phyloP scores from a whole-genome alignment of 2,113 vertebrate species.

The Hemiscyllium ocellatum region DNA sequence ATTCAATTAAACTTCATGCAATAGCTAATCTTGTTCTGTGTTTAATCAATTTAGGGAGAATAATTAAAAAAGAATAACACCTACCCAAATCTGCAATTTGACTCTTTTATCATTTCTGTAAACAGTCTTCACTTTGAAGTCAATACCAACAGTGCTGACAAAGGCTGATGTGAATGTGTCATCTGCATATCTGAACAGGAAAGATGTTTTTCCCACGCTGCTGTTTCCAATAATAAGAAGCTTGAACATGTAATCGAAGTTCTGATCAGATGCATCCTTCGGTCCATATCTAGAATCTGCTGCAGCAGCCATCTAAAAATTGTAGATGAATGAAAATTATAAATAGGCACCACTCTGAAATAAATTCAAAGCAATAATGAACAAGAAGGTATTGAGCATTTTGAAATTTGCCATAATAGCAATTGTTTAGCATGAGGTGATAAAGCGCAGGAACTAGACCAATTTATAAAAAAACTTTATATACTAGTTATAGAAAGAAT shows the following conservation, averaged over 20 bases:
- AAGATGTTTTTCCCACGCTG: slow-evolving; percentile 94
- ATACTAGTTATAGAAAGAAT: not conserved
- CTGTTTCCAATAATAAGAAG: slow-evolving; percentile 96
- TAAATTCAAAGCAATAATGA: not conserved
- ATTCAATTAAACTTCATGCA: not conserved
- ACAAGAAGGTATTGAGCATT: not conserved
- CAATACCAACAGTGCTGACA: slow-evolving; percentile 94
- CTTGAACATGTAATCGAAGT: slow-evolving; percentile 99
- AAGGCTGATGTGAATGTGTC: slow-evolving; percentile 95
- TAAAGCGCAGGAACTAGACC: not conserved
- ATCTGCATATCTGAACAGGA: slow-evolving; percentile 91
- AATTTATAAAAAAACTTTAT: not conserved
- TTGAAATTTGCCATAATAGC: not conserved
- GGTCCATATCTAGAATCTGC: slow-evolving; percentile 78
- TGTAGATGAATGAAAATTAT: slow-evolving; percentile 38
- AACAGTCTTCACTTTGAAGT: slow-evolving; percentile 98
- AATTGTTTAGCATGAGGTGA: not conserved
- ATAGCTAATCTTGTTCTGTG: not conserved
- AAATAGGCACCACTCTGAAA: not conserved
- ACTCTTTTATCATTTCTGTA: slow-evolving; percentile 94
- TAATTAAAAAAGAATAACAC: slow-evolving; percentile 44
- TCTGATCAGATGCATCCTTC: slow-evolving; percentile 92
- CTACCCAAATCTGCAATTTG: slow-evolving; percentile 97
- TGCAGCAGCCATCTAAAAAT: slow-evolving; percentile 86
- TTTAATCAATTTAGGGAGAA: not conserved